Conservation (phyloP, 2,888 invertebrate species). For the Caenorhabditis sp. region DNA sequence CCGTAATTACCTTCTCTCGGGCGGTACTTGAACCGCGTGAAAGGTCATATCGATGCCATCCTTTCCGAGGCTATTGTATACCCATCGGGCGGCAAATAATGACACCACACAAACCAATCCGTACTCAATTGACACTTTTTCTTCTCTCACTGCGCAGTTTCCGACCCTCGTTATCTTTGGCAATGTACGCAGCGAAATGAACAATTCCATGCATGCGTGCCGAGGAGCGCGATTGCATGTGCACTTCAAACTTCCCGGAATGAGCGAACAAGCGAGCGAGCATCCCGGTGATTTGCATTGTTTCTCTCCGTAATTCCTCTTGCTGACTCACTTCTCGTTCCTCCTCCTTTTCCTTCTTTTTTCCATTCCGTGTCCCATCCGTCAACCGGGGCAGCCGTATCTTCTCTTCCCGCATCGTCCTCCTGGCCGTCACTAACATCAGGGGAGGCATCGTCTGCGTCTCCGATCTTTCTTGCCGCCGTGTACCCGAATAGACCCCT, state of each 20-base stretch:
- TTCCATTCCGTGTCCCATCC: background rate
- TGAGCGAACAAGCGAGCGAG: no score
- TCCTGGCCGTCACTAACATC: background rate
- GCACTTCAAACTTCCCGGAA: no score
- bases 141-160: background rate
- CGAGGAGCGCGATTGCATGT: no score
- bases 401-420: background rate
- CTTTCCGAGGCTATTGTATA: background rate
- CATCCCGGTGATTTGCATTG: no score
- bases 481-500: no score
- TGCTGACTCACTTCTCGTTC: conserved; percentile 8
- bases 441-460: background rate
- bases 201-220: no score
- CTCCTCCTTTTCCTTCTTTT: background rate
- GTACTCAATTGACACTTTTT: background rate
- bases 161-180: background rate
- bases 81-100: no score
- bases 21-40: no score
- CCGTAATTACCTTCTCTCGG: background rate
- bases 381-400: conserved; percentile 11
- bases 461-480: background rate
- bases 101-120: no score
- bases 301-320: background rate
- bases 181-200: no score
- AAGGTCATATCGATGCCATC: background rate